Evolutionary conservation across 2,888 invertebrate species (phyloP), one percentile per base, ranked within the genome.

Genomic region (Pristionchus exspectatus): DNA sequence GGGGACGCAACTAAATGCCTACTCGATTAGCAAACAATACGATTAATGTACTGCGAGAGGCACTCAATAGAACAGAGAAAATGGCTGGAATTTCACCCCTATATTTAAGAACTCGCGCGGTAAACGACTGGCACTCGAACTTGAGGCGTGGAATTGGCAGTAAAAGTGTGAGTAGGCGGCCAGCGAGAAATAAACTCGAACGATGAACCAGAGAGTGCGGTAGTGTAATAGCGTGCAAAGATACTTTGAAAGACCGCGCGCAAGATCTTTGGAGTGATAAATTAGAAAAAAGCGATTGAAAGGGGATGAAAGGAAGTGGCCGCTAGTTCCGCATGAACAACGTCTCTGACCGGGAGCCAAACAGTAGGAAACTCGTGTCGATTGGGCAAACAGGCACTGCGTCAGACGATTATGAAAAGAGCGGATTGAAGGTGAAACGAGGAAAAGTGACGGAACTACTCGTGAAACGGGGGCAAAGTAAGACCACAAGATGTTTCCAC

Each of bases 351-450:
- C 74, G 38, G 38, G 38, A 38, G 74, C 18, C 38, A 44, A 74
- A 74, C 74, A 74, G 74, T 38, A 2, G 38, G 38, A 38, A 74
- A 69, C 69, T 69, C 30, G 27, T 30, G 69, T 69, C 38, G 24
- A 74, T 38, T 38, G 21, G 38, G 74, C 74, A 33, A 38, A 38
- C 38, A 38, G 1, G 38, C 9, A 74, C 38, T 38, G 74, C 74
- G 74, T 74, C 74, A 74, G 38, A 44, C 74, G 74, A 74, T 74
- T 74, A 74, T 74, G 74, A 74, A 74, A 74, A 69, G 30, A 69
- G 18, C 12, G 27, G 69, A 69, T 69, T 69, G 30, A 30, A 30
- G 12, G 27, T 14, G 10, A 66, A 27, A 66, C 24, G 24, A 72
- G 74, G 74, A 33, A 74, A 74, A 38, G 21, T 30, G 74, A 74